Evolutionary conservation across 2,888 invertebrate genomes (phyloP).

Genomic region (Catotricha subobsoleta): DNA sequence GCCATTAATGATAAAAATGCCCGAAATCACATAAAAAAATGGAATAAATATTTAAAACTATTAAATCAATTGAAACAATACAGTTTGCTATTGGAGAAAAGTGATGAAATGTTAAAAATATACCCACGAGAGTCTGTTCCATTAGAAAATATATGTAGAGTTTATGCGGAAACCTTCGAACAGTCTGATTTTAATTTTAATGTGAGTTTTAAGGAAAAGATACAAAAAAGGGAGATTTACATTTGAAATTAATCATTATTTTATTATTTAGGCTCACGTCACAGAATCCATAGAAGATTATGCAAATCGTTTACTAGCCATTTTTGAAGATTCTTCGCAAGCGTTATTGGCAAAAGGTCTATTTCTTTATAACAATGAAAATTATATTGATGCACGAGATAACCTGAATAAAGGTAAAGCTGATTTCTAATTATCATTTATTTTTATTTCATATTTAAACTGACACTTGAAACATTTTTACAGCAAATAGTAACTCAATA

Average conservation of each 20-base stretch:
- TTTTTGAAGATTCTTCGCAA: constrained; percentile 27
- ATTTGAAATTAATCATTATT: constrained; percentile 7
- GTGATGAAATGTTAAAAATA: constrained; percentile 30
- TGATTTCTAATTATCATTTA: neutral
- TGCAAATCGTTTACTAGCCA: constrained; percentile 7
- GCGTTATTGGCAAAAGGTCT: constrained; percentile 43
- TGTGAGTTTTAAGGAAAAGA: constrained; percentile 9
- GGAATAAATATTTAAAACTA: constrained; percentile 16
- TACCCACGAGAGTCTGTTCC: constrained; percentile 34
- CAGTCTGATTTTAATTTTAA: constrained; percentile 14
- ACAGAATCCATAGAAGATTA: neutral
- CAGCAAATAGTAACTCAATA: constrained; percentile 18
- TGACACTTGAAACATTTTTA: constrained; percentile 10
- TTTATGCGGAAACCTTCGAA: constrained; percentile 30
- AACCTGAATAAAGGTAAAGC: constrained; percentile 27
- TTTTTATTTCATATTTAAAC: neutral
- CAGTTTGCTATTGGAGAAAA: constrained; percentile 27
- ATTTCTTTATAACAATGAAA: constrained; percentile 32
- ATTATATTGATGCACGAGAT: constrained; percentile 38
- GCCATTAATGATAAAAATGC: neutral
- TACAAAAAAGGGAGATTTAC: constrained; percentile 18
- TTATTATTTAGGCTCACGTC: neutral
- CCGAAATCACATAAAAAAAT: neutral
- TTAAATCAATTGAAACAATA: constrained; percentile 26
- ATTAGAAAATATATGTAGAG: constrained; percentile 42